Evolutionary conservation across 1,140 invertebrate species (phyloP).

Genomic region (Phthorimaea operculella): DNA sequence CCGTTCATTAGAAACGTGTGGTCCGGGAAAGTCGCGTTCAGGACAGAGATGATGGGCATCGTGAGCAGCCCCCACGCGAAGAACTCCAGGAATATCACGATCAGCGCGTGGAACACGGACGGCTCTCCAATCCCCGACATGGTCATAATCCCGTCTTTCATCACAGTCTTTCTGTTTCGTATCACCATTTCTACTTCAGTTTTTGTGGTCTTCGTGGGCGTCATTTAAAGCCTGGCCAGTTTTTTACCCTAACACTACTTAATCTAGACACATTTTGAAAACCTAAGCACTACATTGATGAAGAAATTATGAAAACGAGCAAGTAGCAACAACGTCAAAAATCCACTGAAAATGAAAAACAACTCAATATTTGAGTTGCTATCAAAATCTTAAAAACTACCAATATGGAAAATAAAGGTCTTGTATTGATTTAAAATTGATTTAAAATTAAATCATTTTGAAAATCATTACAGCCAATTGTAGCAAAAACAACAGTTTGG

Average conservation of each 20-base stretch:
- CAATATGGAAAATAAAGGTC: too few species aligned
- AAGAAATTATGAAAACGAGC: conserved; percentile 50
- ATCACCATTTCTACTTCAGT: conserved; percentile 68
- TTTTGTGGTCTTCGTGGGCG: conserved; percentile 65
- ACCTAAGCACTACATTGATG: conserved; percentile 58
- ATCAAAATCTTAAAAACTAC: conserved; percentile 6
- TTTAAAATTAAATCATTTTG: too few species aligned
- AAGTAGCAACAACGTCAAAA: conserved; percentile 60
- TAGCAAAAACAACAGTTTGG: too few species aligned
- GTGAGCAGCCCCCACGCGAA: conserved; percentile 99
- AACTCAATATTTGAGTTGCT: conserved; percentile 55
- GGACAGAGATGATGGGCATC: conserved; percentile 95
- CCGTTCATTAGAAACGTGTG: conserved; percentile 99
- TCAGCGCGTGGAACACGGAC: conserved; percentile 96
- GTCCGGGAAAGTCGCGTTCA: conserved; percentile 98
- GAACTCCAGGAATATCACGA: conserved; percentile 99
- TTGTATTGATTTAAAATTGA: too few species aligned
- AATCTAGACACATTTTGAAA: conserved; percentile 59
- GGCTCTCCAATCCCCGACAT: conserved; percentile 90
- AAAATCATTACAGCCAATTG: too few species aligned
- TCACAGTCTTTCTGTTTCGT: conserved; percentile 66
- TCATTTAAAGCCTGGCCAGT: conserved; percentile 56
- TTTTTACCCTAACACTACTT: conserved; percentile 53
- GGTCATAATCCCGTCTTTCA: conserved; percentile 67
- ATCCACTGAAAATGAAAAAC: conserved; percentile 59